Base-by-base conservation (phyloP, 2,888 invertebrate genomes). In the Elaeidobius kamerunicus region DNA sequence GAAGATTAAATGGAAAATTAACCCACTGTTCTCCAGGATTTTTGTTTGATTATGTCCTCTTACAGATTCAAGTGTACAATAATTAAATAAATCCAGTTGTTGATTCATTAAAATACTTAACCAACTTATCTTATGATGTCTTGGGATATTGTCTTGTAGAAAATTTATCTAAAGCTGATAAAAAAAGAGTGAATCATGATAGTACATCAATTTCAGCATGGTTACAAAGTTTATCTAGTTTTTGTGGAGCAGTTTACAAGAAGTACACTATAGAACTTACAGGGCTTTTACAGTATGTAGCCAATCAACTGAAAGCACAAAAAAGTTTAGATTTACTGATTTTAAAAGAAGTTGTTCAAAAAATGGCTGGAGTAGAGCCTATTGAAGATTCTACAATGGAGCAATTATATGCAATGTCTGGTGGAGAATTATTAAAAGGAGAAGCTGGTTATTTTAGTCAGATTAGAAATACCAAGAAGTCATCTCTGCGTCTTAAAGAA, bases 311-410 rank as follows among this genome's bases (percentile, higher is more conserved):
- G 14, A 98, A 98, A 73, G 88, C 91, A 15, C 91, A 94, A 64
- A 95, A 96, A 74, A 96, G 91, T 75, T 84, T 86, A 77, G 96
- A 97, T 75, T 78, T 95, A 63, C 76, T 98, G 20, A 88, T 99
- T 61, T 76, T 99, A 48, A 92, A 97, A 71, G 98, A 99, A 76
- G 90, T 99, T 61, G 92, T 99, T 35, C 94, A 96, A 75, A 98
- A 97, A 78, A 99, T 99, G 98, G 93, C 96, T 1, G 99, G 99
- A 1, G 93, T 99, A 48, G 99, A 99, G 75, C 88, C 96, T 1
- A 88, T 89, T 0, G 95, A 96, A 70, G 96, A 96, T 74, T 88
- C 97, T 80, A 99, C 98, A 0, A 80, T 87, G 16, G 97, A 98
- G 66, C 98, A 99, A 69, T 75, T 99, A 47, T 93, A 94, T 68